Conservation (phyloP, 2,113 vertebrate genomes). For the Apteryx mantelli region DNA sequence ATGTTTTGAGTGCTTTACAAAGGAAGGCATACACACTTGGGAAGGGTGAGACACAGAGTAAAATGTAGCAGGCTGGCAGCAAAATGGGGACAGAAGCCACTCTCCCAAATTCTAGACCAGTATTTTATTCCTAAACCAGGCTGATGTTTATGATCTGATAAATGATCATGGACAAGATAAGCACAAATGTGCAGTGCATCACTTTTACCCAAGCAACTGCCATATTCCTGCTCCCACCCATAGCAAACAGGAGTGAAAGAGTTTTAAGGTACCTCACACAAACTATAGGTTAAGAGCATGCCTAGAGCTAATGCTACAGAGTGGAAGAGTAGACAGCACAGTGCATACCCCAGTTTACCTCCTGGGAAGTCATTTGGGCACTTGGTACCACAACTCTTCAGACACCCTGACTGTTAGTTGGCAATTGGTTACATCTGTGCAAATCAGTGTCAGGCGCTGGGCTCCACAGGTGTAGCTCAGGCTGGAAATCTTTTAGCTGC, state of each 20-base stretch:
- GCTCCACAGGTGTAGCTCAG: not conserved
- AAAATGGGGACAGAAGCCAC: not conserved
- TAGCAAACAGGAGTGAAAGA: not conserved
- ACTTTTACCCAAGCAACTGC: not conserved
- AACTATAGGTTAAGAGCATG: fast-evolving
- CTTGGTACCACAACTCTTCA: not conserved
- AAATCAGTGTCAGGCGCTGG: fast-evolving
- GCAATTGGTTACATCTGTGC: not conserved
- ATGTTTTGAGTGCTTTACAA: not conserved
- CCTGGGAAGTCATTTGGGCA: not conserved
- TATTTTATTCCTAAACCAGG: not conserved
- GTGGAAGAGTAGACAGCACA: not conserved
- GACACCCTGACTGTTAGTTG: fast-evolving
- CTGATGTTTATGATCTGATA: not conserved
- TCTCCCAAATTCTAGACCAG: no score
- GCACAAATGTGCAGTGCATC: not conserved
- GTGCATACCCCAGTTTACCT: fast-evolving
- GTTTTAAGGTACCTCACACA: not conserved
- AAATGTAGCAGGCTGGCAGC: fast-evolving
- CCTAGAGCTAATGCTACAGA: not conserved
- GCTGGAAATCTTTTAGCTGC: not conserved
- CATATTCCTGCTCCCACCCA: not conserved
- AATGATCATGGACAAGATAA: not conserved
- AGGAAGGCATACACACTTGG: not conserved
- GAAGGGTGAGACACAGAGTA: not conserved